These are phyloP conservation scores for Dreissena rostriformis DNA, from an alignment of 1,140 invertebrate species.

Conservation along the genomic window DNA sequence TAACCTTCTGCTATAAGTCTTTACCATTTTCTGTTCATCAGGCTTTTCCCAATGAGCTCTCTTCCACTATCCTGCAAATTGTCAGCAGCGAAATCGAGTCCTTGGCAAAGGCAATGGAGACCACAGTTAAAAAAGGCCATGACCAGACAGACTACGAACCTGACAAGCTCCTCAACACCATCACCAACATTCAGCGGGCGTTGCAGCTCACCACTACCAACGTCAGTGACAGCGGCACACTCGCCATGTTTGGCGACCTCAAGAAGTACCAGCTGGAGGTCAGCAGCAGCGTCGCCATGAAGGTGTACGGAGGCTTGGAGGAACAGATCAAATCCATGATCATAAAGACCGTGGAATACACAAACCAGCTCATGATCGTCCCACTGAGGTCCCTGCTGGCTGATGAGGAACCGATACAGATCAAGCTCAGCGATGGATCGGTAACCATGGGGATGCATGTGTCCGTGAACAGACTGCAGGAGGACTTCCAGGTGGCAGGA, in stretches of 20 bases:
- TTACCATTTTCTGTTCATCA: constrained; percentile 49
- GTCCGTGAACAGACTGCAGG: constrained; percentile 10
- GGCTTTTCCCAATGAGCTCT: constrained; percentile 67
- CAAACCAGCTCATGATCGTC: constrained; percentile 17
- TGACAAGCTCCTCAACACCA: constrained; percentile 53
- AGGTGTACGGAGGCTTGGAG: constrained; percentile 22
- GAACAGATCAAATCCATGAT: constrained; percentile 24
- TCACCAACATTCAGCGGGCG: constrained; percentile 63
- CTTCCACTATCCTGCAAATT: constrained; percentile 51
- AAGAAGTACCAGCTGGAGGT: constrained; percentile 34
- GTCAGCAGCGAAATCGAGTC: constrained; percentile 38
- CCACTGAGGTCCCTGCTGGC: constrained; percentile 1
- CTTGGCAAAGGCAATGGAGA: constrained; percentile 56
- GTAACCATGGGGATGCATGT: constrained; percentile 8
- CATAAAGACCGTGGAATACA: constrained; percentile 7
- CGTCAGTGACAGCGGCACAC: not conserved
- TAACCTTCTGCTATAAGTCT: not conserved
- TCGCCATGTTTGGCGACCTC: constrained; percentile 24
- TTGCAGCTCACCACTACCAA: constrained; percentile 44
- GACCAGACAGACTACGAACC: constrained; percentile 61
- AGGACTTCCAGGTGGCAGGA: constrained; percentile 39
- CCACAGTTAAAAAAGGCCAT: constrained; percentile 50
- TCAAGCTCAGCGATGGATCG: not conserved
- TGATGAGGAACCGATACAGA: constrained; percentile 1
- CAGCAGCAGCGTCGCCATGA: constrained; percentile 36